Percentiles rank a stretch among this genome's conserved stretches.
phyloP scores from a whole-genome alignment of 2,888 invertebrate genomes.

The Ferdinandea cuprea region DNA sequence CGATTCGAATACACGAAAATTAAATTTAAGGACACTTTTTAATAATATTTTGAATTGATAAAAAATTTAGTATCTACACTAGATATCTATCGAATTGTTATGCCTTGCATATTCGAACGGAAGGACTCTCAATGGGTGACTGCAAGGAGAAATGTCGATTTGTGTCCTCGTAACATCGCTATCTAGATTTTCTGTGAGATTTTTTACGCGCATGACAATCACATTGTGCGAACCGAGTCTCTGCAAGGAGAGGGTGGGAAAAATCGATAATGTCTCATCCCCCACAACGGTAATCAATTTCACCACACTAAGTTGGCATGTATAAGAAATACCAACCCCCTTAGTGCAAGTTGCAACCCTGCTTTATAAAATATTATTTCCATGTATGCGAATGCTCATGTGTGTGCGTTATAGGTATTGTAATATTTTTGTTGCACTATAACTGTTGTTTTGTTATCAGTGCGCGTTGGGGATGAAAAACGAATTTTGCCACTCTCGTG shows the following conservation, averaged over 20 bases:
- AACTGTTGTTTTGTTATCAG: conserved; percentile 68
- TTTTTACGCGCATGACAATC: conserved; percentile 54
- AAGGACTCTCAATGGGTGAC: conserved; percentile 61
- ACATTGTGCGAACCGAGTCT: neutral
- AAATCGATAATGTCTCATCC: conserved; percentile 58
- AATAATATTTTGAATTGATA: neutral
- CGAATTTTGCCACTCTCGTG: neutral
- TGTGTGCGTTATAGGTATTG: conserved; percentile 27
- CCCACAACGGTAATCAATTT: conserved; percentile 37
- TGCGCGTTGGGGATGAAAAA: neutral
- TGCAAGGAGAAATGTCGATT: conserved; percentile 45
- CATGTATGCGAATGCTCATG: neutral
- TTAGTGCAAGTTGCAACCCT: conserved; percentile 41
- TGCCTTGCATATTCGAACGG: conserved; percentile 16
- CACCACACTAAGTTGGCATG: conserved; percentile 12
- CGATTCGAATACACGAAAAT: neutral
- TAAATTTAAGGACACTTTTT: too few relatives aligned
- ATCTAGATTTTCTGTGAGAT: conserved; percentile 19
- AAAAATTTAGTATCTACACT: conserved; percentile 52
- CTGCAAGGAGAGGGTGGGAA: conserved; percentile 34
- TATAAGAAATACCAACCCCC: conserved; percentile 27
- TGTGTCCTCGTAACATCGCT: conserved; percentile 58
- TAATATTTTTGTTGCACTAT: neutral
- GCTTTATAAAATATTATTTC: neutral
- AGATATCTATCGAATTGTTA: conserved; percentile 29